Conservation (phyloP, 53 echinoderm and acorn worm species). For the Hippasteria phrygiana region DNA sequence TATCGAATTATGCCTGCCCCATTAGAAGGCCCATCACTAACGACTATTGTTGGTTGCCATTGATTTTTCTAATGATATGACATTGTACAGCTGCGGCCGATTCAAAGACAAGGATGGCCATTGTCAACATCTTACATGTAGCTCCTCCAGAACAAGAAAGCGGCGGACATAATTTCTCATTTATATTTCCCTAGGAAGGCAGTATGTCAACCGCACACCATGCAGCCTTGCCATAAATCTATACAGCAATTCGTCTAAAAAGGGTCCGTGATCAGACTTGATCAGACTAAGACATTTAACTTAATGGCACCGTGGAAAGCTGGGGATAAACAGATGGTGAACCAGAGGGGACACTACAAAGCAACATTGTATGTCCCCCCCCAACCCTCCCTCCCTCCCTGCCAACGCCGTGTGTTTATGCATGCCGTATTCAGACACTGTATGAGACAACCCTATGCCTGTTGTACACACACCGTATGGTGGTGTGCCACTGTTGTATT, state of each 20-base stretch:
- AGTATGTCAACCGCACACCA: slow-evolving; percentile 43
- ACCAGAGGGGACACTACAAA: slow-evolving; percentile 18
- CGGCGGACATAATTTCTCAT: neutral
- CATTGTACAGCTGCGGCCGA: slow-evolving; percentile 32
- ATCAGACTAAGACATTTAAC: neutral
- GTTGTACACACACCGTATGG: neutral
- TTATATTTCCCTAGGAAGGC: slow-evolving; percentile 1
- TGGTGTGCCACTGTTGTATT: neutral
- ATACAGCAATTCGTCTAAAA: neutral
- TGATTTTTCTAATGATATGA: slow-evolving; percentile 32
- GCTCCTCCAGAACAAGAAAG: neutral
- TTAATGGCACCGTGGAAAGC: slow-evolving; percentile 7
- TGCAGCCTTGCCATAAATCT: slow-evolving; percentile 1
- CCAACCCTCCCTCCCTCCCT: neutral
- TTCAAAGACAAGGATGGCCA: slow-evolving; percentile 40
- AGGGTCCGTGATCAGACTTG: neutral
- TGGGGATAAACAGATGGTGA: slow-evolving; percentile 48
- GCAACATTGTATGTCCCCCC: slow-evolving; percentile 12
- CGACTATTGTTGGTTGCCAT: slow-evolving; percentile 41
- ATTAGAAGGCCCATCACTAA: slow-evolving; percentile 44
- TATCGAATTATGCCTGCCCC: slow-evolving; percentile 36
- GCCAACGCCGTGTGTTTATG: slow-evolving; percentile 8
- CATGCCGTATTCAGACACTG: slow-evolving; percentile 8
- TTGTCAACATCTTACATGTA: slow-evolving; percentile 60
- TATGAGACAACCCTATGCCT: neutral